Evolutionary conservation across 2,888 invertebrate genomes (phyloP).

Genomic region (Scaeva pyrastri): DNA sequence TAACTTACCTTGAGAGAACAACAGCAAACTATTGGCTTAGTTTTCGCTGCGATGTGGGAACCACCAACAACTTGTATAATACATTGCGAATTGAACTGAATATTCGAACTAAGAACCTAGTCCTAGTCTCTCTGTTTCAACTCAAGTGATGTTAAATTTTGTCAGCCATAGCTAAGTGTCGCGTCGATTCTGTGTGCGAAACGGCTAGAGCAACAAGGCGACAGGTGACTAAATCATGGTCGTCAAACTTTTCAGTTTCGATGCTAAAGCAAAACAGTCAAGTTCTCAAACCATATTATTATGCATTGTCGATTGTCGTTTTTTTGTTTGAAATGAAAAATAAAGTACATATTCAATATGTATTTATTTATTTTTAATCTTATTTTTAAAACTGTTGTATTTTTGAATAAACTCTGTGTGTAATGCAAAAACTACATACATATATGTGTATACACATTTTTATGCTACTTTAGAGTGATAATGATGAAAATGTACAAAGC

Average conservation of each 20-base stretch:
- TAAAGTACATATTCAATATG: conserved; percentile 23
- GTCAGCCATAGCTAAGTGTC: neutral
- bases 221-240: conserved; percentile 75
- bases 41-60: conserved; percentile 46
- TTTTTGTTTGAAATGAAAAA: conserved; percentile 13
- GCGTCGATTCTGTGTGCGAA: conserved; percentile 34
- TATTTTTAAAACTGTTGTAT: neutral
- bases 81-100: conserved; percentile 33
- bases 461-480: neutral
- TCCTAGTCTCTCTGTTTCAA: neutral
- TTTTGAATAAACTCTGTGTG: neutral
- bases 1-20: conserved; percentile 54
- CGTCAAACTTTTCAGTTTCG: conserved; percentile 77
- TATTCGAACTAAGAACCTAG: conserved; percentile 38
- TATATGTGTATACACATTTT: conserved; percentile 2
- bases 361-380: neutral
- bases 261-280: conserved; percentile 77
- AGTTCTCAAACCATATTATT: conserved; percentile 66
- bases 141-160: conserved; percentile 17
- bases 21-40: conserved; percentile 48
- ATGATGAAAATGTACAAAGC: conserved; percentile 18
- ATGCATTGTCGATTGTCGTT: conserved; percentile 10
- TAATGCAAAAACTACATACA: neutral
- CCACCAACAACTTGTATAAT: conserved; percentile 15
- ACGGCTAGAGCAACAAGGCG: conserved; percentile 59